These are phyloP conservation scores for Podiceps cristatus DNA, from an alignment of 2,113 vertebrate genomes.

Conservation along the genomic window DNA sequence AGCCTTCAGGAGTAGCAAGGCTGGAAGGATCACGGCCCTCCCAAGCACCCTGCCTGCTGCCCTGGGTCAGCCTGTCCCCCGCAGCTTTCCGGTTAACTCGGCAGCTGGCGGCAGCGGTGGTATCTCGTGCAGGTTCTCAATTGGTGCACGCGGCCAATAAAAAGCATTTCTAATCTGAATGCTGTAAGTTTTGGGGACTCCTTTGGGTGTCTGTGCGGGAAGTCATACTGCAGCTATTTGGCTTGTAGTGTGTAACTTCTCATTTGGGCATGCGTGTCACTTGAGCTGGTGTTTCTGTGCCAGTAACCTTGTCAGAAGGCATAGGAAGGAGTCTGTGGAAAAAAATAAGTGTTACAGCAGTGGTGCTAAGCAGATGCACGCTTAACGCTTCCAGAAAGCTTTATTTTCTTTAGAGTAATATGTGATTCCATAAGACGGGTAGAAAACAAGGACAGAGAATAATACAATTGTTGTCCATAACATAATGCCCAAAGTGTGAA, in stretches of 20 bases:
- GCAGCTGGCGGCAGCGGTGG: rapidly evolving
- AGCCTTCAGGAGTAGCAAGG: not conserved
- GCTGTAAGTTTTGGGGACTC: not conserved
- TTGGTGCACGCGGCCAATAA: rapidly evolving
- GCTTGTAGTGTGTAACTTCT: not conserved
- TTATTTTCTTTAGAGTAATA: not conserved
- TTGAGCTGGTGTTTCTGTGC: not conserved
- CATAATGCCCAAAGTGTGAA: not conserved
- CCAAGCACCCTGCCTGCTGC: not conserved
- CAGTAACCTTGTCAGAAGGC: not conserved
- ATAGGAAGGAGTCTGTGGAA: not conserved
- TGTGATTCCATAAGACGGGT: rapidly evolving
- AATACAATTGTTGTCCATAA: not conserved
- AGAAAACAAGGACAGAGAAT: not conserved
- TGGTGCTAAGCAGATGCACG: not conserved
- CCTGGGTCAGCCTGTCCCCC: not conserved
- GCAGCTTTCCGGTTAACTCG: not conserved
- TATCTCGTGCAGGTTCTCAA: not conserved
- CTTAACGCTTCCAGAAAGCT: not conserved
- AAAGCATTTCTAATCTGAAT: not conserved
- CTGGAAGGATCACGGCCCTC: not conserved
- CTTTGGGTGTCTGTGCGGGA: not conserved
- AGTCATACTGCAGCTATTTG: not conserved
- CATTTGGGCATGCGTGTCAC: not conserved
- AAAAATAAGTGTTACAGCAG: not conserved